Conservation (phyloP, 92 coral and sea anemone species). For the Parazoanthus darwini region DNA sequence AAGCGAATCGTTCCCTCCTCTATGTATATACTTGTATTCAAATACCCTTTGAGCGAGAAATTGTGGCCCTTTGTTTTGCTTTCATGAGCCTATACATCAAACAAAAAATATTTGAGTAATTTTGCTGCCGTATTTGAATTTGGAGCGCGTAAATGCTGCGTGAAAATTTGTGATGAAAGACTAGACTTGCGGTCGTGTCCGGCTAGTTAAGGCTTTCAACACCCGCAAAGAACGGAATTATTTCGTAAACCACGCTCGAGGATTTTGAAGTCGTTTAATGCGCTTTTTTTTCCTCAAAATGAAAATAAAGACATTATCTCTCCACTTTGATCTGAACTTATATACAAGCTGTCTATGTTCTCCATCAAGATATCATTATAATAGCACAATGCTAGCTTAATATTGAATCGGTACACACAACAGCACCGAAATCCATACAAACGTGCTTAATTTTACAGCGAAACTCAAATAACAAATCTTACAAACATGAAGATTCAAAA, state of each 20-base stretch:
- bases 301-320: constrained; percentile 88
- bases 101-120: constrained; percentile 86
- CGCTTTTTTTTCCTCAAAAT: constrained; percentile 91
- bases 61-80: constrained; percentile 78
- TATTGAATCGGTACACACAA: constrained; percentile 71
- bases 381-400: constrained; percentile 62
- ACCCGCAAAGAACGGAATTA: constrained; percentile 41
- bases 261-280: constrained; percentile 82
- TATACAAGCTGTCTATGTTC: constrained; percentile 66
- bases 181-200: constrained; percentile 55
- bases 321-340: constrained; percentile 65
- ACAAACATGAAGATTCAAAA: constrained; percentile 59
- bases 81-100: constrained; percentile 86
- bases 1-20: constrained; percentile 80
- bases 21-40: constrained; percentile 80
- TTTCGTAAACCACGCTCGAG: constrained; percentile 55
- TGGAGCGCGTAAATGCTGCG: constrained; percentile 70
- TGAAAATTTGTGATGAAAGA: constrained; percentile 54
- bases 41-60: constrained; percentile 76
- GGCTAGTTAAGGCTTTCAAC: constrained; percentile 41
- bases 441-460: constrained; percentile 77
- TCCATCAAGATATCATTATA: constrained; percentile 70
- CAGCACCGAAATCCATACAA: constrained; percentile 70
- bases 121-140: constrained; percentile 71
- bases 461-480: constrained; percentile 63